Conservation (phyloP, 2,888 invertebrate genomes). For the Galeruca laticollis region DNA sequence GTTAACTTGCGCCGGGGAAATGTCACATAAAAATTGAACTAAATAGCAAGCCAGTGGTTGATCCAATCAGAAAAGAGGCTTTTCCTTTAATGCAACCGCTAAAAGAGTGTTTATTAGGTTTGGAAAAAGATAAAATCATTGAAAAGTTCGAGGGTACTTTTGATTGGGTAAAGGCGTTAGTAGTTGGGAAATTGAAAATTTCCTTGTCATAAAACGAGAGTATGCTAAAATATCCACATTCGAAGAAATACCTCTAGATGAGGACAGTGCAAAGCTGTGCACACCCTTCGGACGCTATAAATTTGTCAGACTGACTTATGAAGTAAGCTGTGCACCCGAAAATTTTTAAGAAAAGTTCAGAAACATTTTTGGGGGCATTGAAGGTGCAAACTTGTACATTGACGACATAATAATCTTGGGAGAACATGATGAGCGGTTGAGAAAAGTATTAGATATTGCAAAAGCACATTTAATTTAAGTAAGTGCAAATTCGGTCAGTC, state of each 20-base stretch:
- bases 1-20: too few species aligned
- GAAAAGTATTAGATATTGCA: slow-evolving; percentile 43
- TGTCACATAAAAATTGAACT: slow-evolving; percentile 49
- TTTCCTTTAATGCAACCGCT: slow-evolving; percentile 26
- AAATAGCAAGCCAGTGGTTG: slow-evolving; percentile 33
- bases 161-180: slow-evolving; percentile 51
- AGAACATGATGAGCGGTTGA: slow-evolving; percentile 50
- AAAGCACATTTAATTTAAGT: slow-evolving; percentile 40
- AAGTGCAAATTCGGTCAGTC: slow-evolving; percentile 48
- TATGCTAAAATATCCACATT: slow-evolving; percentile 41
- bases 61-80: slow-evolving; percentile 13
- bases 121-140: slow-evolving; percentile 39
- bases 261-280: slow-evolving; percentile 29
- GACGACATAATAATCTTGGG: slow-evolving; percentile 55
- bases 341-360: slow-evolving; percentile 30
- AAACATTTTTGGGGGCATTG: not conserved
- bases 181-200: slow-evolving; percentile 41
- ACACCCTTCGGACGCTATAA: slow-evolving; percentile 39
- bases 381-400: not conserved
- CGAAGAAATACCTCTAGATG: slow-evolving; percentile 38
- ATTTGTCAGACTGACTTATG: slow-evolving; percentile 38
- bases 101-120: slow-evolving; percentile 40
- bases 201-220: slow-evolving; percentile 42
- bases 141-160: slow-evolving; percentile 38
- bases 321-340: slow-evolving; percentile 15